Evolutionary conservation across 2,797 vertebrate genomes (phyloP).

Genomic region (Dipus sagitta): DNA sequence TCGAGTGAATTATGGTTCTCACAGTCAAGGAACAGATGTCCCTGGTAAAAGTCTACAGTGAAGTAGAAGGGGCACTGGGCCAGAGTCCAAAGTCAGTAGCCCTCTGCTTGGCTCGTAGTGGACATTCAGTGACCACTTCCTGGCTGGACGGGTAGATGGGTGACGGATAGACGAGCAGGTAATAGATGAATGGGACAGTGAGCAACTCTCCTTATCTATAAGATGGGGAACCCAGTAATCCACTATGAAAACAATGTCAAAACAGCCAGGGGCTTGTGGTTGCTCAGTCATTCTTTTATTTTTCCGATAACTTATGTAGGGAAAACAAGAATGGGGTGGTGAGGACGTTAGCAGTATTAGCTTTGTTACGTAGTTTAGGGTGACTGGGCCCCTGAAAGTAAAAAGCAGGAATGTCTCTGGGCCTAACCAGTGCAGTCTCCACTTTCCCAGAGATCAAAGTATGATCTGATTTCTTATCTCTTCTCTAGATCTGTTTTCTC

Average conservation of each 20-base stretch:
- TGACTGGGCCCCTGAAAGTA: no score
- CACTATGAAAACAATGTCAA: background rate
- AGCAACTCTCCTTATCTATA: background rate
- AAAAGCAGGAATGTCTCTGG: no score
- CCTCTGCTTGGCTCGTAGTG: background rate
- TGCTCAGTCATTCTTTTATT: background rate
- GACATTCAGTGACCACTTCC: background rate
- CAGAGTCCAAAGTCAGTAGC: background rate
- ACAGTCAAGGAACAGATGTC: background rate
- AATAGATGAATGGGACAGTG: slow-evolving; percentile 41
- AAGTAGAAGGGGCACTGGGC: background rate
- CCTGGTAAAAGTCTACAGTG: background rate
- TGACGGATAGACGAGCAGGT: slow-evolving; percentile 38
- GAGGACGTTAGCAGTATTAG: slow-evolving; percentile 66
- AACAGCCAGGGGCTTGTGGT: background rate
- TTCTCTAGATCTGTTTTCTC: no score
- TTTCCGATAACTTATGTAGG: slow-evolving; percentile 64
- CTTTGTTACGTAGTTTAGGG: slow-evolving; percentile 16
- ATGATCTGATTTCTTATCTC: no score
- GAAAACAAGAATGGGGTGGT: slow-evolving; percentile 70
- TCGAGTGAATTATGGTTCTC: slow-evolving; percentile 16
- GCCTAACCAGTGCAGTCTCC: no score
- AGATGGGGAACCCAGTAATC: slow-evolving; percentile 5
- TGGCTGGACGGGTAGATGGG: background rate
- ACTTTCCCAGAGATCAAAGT: no score